Percentiles rank a stretch among this genome's conserved stretches.
Evolutionary conservation across 2,888 invertebrate species (phyloP).

Genomic region (Phlogophora meticulosa): DNA sequence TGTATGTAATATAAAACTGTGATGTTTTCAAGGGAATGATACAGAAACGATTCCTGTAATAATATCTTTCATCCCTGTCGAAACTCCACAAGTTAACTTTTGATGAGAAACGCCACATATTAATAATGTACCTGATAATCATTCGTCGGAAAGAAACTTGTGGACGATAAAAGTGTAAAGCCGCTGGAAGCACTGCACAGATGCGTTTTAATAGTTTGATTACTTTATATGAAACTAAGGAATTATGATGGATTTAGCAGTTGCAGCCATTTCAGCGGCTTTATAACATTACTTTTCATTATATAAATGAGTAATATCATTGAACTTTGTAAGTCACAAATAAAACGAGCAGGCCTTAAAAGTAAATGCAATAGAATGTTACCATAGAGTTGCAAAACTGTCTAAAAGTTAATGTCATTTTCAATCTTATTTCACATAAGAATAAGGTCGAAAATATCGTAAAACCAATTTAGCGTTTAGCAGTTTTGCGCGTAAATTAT

Average conservation of each 20-base stretch:
- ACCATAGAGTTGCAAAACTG: slow-evolving; percentile 63
- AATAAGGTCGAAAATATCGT: slow-evolving; percentile 57
- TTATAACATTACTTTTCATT: slow-evolving; percentile 30
- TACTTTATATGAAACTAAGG: slow-evolving; percentile 37
- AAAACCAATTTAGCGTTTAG: slow-evolving; percentile 35
- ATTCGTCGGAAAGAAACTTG: slow-evolving; percentile 52
- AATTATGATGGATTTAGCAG: slow-evolving; percentile 5
- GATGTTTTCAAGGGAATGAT: slow-evolving; percentile 50
- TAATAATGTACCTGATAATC: slow-evolving; percentile 60
- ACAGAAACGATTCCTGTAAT: slow-evolving; percentile 55
- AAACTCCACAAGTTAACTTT: slow-evolving; percentile 49
- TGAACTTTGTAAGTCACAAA: slow-evolving; percentile 59
- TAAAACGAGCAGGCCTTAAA: slow-evolving; percentile 65
- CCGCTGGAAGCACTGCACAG: slow-evolving; percentile 46
- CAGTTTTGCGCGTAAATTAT: slow-evolving; percentile 55
- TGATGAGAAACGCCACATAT: slow-evolving; percentile 39
- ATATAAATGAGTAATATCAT: slow-evolving; percentile 36
- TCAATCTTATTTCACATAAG: slow-evolving; percentile 47
- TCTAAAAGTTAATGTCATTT: slow-evolving; percentile 51
- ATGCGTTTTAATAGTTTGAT: slow-evolving; percentile 39
- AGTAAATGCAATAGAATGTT: slow-evolving; percentile 64
- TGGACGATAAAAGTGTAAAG: slow-evolving; percentile 42
- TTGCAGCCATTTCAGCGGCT: slow-evolving; percentile 48
- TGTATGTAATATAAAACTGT: slow-evolving; percentile 58
- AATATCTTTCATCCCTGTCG: slow-evolving; percentile 46